A percentile compares a stretch with the other conserved stretches of the same genome.
phyloP scores from a whole-genome alignment of 1,140 invertebrate species.

The Bombus sylvicola region DNA sequence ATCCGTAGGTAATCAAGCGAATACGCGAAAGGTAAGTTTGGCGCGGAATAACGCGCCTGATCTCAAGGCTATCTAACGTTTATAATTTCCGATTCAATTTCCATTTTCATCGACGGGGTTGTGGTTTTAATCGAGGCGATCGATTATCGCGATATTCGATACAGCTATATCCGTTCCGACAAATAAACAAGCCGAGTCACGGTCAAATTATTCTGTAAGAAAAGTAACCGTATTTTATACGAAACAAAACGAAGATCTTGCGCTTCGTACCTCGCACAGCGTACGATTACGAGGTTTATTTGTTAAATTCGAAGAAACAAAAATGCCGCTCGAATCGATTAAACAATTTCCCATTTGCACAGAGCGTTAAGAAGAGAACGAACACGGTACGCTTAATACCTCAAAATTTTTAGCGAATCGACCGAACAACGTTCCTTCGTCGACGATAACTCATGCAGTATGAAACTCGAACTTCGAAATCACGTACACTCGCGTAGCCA shows the following conservation, averaged over 20 bases:
- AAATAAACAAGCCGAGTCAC: background rate
- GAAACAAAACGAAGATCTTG: too few relatives aligned
- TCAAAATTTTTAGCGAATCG: background rate
- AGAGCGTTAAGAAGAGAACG: background rate
- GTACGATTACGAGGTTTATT: background rate
- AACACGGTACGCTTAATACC: background rate
- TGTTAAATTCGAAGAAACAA: too few relatives aligned
- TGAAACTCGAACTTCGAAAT: conserved; percentile 10
- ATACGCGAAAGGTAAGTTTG: too few relatives aligned
- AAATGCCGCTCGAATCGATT: background rate
- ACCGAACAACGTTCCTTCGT: background rate
- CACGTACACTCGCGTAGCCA: conserved; percentile 1
- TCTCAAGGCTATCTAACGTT: too few relatives aligned
- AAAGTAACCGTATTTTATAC: too few relatives aligned
- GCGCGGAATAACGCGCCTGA: too few relatives aligned
- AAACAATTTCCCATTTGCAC: conserved; percentile 3
- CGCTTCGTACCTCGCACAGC: too few relatives aligned
- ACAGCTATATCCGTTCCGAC: background rate
- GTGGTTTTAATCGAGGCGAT: background rate
- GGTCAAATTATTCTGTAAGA: too few relatives aligned
- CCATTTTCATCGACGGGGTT: background rate
- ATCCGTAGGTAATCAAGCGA: too few relatives aligned
- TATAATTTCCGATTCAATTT: too few relatives aligned
- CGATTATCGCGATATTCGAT: background rate
- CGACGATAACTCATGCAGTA: conserved; percentile 7